Evolutionary conservation across 1,140 invertebrate genomes (phyloP).

Genomic region (Steinernema khuongi): DNA sequence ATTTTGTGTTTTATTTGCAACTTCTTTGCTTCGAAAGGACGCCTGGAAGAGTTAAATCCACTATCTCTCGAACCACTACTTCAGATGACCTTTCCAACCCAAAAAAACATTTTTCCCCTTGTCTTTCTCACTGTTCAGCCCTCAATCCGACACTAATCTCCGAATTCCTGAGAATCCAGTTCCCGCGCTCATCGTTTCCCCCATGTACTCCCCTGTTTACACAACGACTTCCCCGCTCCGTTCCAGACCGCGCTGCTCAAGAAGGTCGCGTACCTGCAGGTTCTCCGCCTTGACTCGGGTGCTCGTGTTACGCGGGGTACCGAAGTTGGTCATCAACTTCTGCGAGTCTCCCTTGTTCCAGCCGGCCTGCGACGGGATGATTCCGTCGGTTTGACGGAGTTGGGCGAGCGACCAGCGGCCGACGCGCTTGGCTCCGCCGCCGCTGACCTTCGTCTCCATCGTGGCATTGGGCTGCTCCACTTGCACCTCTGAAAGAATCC

Average conservation of each 20-base stretch:
- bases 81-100: no score
- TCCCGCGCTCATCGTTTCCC: no score
- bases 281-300: conserved; percentile 58
- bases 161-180: no score
- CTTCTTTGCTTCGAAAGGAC: no score
- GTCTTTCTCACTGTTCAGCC: no score
- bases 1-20: no score
- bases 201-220: background rate
- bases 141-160: no score
- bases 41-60: no score
- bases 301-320: conserved; percentile 57
- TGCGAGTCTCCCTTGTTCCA: conserved; percentile 60
- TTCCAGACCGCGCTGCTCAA: background rate
- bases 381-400: conserved; percentile 56
- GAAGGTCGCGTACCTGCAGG: conserved; percentile 38
- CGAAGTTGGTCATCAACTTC: conserved; percentile 59
- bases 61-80: no score
- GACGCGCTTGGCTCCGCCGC: conserved; percentile 55
- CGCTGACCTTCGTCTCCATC: conserved; percentile 58
- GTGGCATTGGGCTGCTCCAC: conserved; percentile 57
- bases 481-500: conserved; percentile 34
- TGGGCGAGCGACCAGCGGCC: conserved; percentile 57
- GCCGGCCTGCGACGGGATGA: conserved; percentile 59
- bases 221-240: background rate
- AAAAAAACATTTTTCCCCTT: no score